phyloP scores from a whole-genome alignment of 2,113 vertebrate genomes.

The Gobius niger region DNA sequence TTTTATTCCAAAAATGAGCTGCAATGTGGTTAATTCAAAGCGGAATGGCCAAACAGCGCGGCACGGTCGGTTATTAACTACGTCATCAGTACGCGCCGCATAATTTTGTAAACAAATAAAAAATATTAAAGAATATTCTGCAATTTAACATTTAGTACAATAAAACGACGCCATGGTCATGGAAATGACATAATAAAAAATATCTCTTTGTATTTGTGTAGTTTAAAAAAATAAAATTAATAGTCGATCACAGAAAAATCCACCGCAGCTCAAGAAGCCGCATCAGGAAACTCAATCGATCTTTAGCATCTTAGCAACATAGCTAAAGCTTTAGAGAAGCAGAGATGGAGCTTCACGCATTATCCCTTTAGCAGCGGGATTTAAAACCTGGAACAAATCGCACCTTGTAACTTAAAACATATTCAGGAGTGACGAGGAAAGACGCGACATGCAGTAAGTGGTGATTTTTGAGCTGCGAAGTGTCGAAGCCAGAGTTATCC shows the following conservation, averaged over 20 bases:
- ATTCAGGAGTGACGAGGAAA: conserved; percentile 3
- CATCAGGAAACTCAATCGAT: conserved; percentile 36
- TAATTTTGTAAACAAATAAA: neutral
- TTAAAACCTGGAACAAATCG: neutral
- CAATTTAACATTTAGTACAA: neutral
- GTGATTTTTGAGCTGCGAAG: fast-evolving
- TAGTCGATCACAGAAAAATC: conserved; percentile 17
- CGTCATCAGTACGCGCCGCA: conserved; percentile 45
- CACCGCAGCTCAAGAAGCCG: neutral
- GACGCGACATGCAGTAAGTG: conserved; percentile 73
- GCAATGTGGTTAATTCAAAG: neutral
- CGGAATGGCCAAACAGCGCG: conserved; percentile 39
- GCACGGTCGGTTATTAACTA: conserved; percentile 41
- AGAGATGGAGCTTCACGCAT: conserved; percentile 32
- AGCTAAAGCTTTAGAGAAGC: conserved; percentile 28
- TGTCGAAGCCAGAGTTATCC: neutral
- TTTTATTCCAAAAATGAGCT: no score
- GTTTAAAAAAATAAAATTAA: neutral
- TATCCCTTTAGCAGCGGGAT: conserved; percentile 2
- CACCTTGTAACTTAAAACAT: neutral
- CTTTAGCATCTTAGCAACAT: conserved; percentile 10
- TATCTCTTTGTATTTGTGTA: neutral
- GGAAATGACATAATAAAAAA: neutral
- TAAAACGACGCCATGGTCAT: neutral
- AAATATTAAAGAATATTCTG: neutral